Evolutionary conservation across 1,140 invertebrate genomes (phyloP).

Genomic region (Brachionus koreanus): DNA sequence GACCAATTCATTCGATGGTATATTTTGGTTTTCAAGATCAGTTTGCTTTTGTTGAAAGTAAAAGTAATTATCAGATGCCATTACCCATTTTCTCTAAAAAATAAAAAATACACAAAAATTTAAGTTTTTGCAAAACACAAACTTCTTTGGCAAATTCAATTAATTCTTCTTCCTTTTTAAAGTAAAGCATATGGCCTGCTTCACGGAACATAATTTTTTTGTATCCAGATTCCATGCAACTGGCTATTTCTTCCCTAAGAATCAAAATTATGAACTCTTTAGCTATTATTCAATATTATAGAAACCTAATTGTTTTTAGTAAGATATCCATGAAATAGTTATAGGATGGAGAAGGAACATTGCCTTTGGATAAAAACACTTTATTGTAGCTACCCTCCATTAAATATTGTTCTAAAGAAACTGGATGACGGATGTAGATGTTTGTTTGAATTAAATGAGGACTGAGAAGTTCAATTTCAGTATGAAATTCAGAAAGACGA

Average conservation of each 20-base stretch:
- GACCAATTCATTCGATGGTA: conserved; percentile 82
- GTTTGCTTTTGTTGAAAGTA: conserved; percentile 70
- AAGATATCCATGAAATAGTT: conserved; percentile 96
- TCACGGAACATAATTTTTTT: conserved; percentile 80
- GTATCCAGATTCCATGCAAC: conserved; percentile 93
- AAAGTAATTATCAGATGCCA: conserved; percentile 74
- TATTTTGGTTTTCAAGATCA: conserved; percentile 60
- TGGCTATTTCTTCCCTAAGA: conserved; percentile 78
- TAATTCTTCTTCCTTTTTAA: conserved; percentile 62
- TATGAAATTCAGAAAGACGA: conserved; percentile 95
- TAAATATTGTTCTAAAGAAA: conserved; percentile 92
- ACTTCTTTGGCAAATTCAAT: conserved; percentile 33
- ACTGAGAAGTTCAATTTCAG: conserved; percentile 86
- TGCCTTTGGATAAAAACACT: conserved; percentile 79
- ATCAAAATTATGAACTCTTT: background rate
- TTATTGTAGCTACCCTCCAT: conserved; percentile 99
- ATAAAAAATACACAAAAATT: conserved; percentile 45
- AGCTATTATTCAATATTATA: conserved; percentile 30
- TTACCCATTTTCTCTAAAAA: conserved; percentile 68
- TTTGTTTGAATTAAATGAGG: conserved; percentile 83
- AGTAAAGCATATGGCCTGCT: conserved; percentile 82
- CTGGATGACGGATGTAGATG: conserved; percentile 87
- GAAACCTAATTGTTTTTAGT: conserved; percentile 78
- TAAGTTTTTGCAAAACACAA: conserved; percentile 46
- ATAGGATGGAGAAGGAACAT: conserved; percentile 91